Evolutionary conservation across 2,797 vertebrate genomes (phyloP).

Genomic region (Decapterus maruadsi): DNA sequence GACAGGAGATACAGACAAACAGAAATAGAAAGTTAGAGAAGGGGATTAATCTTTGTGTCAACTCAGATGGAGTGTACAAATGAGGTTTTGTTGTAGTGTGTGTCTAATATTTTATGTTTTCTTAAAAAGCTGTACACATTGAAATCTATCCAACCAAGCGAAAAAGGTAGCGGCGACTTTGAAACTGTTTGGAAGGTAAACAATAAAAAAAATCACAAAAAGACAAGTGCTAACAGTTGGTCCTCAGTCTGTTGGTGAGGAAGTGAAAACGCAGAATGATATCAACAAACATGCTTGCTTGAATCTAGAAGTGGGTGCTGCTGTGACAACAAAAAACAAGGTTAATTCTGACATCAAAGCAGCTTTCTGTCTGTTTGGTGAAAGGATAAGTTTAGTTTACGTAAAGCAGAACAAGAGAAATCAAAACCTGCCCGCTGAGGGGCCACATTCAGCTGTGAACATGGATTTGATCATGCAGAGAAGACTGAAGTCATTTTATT

Average conservation of each 20-base stretch:
- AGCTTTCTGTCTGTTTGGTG: conserved; percentile 48
- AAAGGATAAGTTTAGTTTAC: conserved; percentile 53
- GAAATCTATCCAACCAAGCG: conserved; percentile 45
- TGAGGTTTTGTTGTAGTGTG: neutral
- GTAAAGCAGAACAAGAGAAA: conserved; percentile 48
- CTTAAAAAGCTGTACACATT: conserved; percentile 14
- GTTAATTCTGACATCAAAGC: conserved; percentile 58
- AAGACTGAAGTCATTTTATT: conserved; percentile 80
- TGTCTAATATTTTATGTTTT: conserved; percentile 20
- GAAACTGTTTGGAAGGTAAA: conserved; percentile 58
- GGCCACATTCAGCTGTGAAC: conserved; percentile 32
- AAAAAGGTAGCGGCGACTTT: conserved; percentile 13
- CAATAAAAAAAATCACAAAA: conserved; percentile 29
- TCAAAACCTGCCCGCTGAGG: conserved; percentile 15
- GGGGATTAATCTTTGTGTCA: conserved; percentile 36
- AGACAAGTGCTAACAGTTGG: conserved; percentile 58
- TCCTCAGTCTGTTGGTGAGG: conserved; percentile 49
- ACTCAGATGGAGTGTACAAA: conserved; percentile 22
- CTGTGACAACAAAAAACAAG: conserved; percentile 33
- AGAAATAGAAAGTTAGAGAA: conserved; percentile 44
- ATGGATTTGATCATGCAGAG: conserved; percentile 64
- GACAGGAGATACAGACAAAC: conserved; percentile 57
- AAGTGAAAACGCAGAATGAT: conserved; percentile 16
- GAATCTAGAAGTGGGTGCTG: conserved; percentile 47
- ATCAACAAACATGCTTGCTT: conserved; percentile 46